phyloP scores from a whole-genome alignment of 1,140 invertebrate genomes.

The Venturia canescens region DNA sequence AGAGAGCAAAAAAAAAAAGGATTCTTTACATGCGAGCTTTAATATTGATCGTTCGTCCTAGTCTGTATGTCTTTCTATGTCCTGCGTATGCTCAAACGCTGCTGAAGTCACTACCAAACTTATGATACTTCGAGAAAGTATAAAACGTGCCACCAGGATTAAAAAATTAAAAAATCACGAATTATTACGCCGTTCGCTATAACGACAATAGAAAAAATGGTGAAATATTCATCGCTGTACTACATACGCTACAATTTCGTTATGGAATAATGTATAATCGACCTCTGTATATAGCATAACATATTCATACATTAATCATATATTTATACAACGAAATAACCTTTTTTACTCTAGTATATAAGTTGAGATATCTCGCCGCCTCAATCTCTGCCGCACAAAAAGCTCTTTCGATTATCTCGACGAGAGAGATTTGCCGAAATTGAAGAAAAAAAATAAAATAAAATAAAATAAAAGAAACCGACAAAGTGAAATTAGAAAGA shows the following conservation, averaged over 20 bases:
- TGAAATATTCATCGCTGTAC: neutral
- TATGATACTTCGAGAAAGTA: conserved; percentile 33
- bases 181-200: too few relatives aligned
- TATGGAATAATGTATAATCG: too few relatives aligned
- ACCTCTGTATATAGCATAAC: neutral
- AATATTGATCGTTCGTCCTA: conserved; percentile 61
- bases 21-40: conserved; percentile 64
- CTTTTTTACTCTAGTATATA: conserved; percentile 10
- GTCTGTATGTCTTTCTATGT: conserved; percentile 66
- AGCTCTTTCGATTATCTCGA: conserved; percentile 25
- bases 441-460: conserved; percentile 5
- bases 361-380: conserved; percentile 28
- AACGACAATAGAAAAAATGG: too few relatives aligned
- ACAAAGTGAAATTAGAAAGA: neutral
- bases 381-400: conserved; percentile 16
- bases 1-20: conserved; percentile 4
- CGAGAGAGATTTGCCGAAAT: neutral
- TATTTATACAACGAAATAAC: too few relatives aligned
- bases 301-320: neutral
- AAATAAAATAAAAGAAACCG: too few relatives aligned
- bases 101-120: conserved; percentile 60
- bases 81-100: conserved; percentile 67
- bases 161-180: neutral
- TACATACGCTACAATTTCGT: neutral
- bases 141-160: neutral